Evolutionary conservation across 1,140 invertebrate genomes (phyloP), one percentile per base, ranked within the genome.

Genomic region (Riptortus pedestris): DNA sequence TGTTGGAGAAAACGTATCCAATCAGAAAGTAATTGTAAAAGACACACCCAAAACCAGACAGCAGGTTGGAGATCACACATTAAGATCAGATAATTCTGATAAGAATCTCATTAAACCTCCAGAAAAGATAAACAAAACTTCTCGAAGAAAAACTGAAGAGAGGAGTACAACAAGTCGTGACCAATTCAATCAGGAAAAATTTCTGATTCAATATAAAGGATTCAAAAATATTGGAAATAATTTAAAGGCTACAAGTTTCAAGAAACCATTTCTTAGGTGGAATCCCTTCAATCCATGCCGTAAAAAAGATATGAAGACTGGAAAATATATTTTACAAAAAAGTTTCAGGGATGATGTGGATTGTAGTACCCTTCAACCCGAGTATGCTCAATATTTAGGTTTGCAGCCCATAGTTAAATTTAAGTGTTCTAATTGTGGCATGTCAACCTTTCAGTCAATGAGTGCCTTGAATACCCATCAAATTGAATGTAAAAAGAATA

Each of bases 341-440:
- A 28, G n/a, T 65, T 24, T 65, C 12, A 29, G 45, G n/a, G 18
- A 43, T 57, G 27, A 47, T 38, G 20, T 43, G 12, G 43, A 68
- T 74, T 80, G 63, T 72, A 43, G 45, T 7, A 31, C 52, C 31
- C 45, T 27, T 29, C 61, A 60, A 28, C 43, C 76, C 11, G 82
- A 86, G 70, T 86, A 85, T 74, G 81, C 83, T 28, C 83, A 86
- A 70, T 86, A 84, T 73, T 73, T 86, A 58, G 84, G 85, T n/a
- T 72, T 86, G n/a, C 79, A 82, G 68, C 80, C 82, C 11, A 79
- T 82, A 71, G 78, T 84, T 22, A 83, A 83, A 69, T 82, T 82
- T 69, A 83, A 83, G 69, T 86, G 85, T 72, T 75, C 78, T 45
- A 84, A 83, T 72, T 86, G 84, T 74, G 77, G 77, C 2, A 62